These are phyloP conservation scores for Wasmannia auropunctata DNA, from an alignment of 1,140 invertebrate genomes.

Conservation along the genomic window DNA sequence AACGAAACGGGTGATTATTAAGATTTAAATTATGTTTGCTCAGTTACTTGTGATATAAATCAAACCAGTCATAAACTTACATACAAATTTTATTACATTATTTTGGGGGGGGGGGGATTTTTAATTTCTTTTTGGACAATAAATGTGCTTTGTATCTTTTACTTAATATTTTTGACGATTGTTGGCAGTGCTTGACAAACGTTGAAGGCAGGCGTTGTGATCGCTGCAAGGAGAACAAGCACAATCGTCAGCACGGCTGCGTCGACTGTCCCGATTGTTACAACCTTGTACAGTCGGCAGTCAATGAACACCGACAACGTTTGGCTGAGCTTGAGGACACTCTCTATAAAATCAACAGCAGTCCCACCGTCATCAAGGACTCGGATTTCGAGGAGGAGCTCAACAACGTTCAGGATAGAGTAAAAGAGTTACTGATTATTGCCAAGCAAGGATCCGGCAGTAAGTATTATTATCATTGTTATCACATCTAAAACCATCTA, in stretches of 20 bases:
- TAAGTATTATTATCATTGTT: constrained; percentile 73
- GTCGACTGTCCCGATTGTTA: constrained; percentile 97
- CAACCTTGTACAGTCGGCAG: constrained; percentile 95
- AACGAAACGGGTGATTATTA: neutral
- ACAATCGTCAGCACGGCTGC: constrained; percentile 93
- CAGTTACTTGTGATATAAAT: neutral
- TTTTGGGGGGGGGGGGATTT: too few species aligned
- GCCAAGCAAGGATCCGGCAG: constrained; percentile 89
- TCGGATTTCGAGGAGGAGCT: constrained; percentile 93
- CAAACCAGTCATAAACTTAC: neutral
- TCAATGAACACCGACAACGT: constrained; percentile 92
- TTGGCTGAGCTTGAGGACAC: constrained; percentile 90
- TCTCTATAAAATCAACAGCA: constrained; percentile 89
- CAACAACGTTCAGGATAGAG: constrained; percentile 89
- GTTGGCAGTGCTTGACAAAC: constrained; percentile 91
- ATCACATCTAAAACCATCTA: neutral
- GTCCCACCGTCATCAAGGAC: constrained; percentile 93
- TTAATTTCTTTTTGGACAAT: constrained; percentile 27
- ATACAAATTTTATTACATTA: neutral
- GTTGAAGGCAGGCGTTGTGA: constrained; percentile 96
- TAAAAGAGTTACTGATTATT: constrained; percentile 90
- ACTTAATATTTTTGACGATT: neutral
- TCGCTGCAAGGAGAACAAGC: constrained; percentile 97
- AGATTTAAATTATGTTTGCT: neutral
- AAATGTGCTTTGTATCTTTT: neutral